phyloP scores from a whole-genome alignment of 2,113 vertebrate species.

The Corydoras maculifer region DNA sequence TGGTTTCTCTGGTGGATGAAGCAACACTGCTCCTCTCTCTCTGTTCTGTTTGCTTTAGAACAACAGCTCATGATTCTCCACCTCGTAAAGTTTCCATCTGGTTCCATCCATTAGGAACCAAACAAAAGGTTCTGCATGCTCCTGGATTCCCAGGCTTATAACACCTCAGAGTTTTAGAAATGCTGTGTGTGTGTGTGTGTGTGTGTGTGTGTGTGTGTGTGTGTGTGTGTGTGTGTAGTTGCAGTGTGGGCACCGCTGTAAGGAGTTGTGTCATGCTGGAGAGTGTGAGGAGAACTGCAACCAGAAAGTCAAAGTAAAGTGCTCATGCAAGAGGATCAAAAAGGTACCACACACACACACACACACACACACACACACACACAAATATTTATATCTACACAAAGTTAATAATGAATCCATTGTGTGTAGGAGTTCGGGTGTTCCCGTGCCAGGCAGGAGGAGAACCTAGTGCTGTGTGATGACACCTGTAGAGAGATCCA shows the following conservation, averaged over 20 bases:
- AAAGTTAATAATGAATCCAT: neutral
- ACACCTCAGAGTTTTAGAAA: no score
- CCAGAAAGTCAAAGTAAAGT: slow-evolving; percentile 87
- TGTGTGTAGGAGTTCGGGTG: slow-evolving; percentile 75
- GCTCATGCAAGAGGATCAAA: slow-evolving; percentile 88
- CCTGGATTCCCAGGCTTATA: no score
- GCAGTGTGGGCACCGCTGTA: slow-evolving; percentile 88
- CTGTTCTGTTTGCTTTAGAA: neutral
- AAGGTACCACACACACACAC: slow-evolving; percentile 66
- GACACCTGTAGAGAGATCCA: slow-evolving; percentile 77
- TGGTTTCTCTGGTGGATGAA: neutral
- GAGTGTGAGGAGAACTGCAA: slow-evolving; percentile 76
- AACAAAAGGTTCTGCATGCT: no score
- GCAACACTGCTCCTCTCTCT: neutral
- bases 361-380: slow-evolving; percentile 9
- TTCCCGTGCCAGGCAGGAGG: slow-evolving; percentile 60
- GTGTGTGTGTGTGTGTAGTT: slow-evolving; percentile 60
- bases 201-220: slow-evolving; percentile 30
- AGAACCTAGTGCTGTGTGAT: slow-evolving; percentile 73
- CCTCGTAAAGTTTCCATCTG: no score
- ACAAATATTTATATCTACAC: neutral
- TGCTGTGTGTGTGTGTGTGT: slow-evolving; percentile 15
- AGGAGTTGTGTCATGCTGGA: slow-evolving; percentile 81
- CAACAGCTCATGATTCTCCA: no score
- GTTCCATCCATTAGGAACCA: no score